phyloP scores from a whole-genome alignment of 2,888 invertebrate genomes.

The Platycheirus rosarum region DNA sequence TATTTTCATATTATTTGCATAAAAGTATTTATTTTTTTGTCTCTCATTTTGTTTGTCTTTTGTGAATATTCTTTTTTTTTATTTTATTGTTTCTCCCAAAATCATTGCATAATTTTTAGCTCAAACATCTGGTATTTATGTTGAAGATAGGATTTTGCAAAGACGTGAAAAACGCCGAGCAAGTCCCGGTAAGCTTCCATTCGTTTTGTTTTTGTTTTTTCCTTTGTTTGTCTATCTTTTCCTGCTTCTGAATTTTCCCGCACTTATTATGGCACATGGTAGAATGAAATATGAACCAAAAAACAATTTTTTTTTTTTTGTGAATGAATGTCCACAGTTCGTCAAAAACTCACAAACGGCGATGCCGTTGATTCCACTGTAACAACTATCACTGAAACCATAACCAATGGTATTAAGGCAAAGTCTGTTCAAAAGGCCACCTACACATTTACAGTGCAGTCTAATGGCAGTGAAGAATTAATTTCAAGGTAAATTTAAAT shows the following conservation, averaged over 20 bases:
- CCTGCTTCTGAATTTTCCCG: conserved; percentile 26
- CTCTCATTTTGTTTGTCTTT: conserved; percentile 29
- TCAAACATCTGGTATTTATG: conserved; percentile 79
- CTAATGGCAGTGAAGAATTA: conserved; percentile 84
- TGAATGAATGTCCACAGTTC: conserved; percentile 75
- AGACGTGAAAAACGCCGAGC: conserved; percentile 81
- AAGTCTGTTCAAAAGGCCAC: conserved; percentile 81
- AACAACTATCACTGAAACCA: conserved; percentile 74
- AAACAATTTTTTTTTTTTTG: conserved; percentile 41
- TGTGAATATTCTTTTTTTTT: conserved; percentile 44
- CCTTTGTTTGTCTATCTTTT: not conserved
- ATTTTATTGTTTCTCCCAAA: conserved; percentile 38
- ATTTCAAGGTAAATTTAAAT: conserved; percentile 79
- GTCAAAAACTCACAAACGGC: conserved; percentile 75
- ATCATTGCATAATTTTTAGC: conserved; percentile 56
- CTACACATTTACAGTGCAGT: conserved; percentile 85
- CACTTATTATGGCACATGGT: conserved; percentile 46
- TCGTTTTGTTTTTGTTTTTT: conserved; percentile 20
- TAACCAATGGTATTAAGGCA: conserved; percentile 75
- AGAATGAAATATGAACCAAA: conserved; percentile 47
- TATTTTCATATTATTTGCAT: conserved; percentile 50
- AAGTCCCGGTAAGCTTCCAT: conserved; percentile 80
- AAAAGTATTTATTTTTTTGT: not conserved
- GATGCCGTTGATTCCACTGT: conserved; percentile 69
- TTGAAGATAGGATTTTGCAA: conserved; percentile 82